These are phyloP conservation scores for Gobionotothen gibberifrons DNA, from an alignment of 2,797 vertebrate genomes.

Conservation along the genomic window DNA sequence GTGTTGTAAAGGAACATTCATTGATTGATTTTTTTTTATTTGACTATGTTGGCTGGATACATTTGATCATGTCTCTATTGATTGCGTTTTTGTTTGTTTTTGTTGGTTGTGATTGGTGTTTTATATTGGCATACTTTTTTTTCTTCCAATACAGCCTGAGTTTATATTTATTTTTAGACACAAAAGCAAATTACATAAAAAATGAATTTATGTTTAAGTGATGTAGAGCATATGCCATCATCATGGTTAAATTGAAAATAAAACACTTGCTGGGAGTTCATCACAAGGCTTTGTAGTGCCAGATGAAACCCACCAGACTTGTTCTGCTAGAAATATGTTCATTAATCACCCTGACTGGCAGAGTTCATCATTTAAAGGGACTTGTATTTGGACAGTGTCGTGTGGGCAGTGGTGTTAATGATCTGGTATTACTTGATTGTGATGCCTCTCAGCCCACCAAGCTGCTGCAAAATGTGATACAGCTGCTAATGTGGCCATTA, in stretches of 20 bases:
- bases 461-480: conserved; percentile 20
- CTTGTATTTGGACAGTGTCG: not conserved
- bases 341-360: not conserved
- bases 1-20: not conserved
- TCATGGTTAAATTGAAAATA: not conserved
- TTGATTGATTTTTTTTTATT: too few species aligned
- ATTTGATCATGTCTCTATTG: not conserved
- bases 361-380: not conserved
- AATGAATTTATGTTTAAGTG: not conserved
- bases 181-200: not conserved
- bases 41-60: too few species aligned
- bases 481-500: conserved; percentile 36
- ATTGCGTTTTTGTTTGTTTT: not conserved
- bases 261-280: not conserved
- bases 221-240: not conserved
- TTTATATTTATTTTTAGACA: not conserved
- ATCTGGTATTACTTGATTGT: conserved; percentile 15
- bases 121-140: not conserved
- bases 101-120: not conserved
- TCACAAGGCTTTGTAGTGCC: not conserved
- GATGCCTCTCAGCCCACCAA: conserved; percentile 15
- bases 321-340: not conserved
- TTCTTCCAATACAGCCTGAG: not conserved
- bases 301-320: not conserved
- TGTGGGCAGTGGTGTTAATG: conserved; percentile 14